Evolutionary conservation across 2,888 invertebrate species (phyloP), one percentile per base, ranked within the genome.

Genomic region (Clivina fossor): DNA sequence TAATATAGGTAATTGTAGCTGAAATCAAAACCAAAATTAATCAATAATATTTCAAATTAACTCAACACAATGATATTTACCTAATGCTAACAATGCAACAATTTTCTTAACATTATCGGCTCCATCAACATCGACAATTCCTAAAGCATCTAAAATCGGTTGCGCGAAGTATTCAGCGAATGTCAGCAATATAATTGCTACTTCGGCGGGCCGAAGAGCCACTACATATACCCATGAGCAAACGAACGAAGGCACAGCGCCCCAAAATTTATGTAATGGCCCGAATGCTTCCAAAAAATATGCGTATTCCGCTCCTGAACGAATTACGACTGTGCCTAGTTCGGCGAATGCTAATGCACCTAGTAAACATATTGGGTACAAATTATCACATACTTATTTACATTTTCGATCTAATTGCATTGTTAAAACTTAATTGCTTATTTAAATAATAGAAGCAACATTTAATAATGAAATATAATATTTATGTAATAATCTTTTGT

Each of bases 301-400:
- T 1, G 86, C 81, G 69, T 90, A 90, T 72, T 90, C 90, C 1
- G 88, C 90, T 2, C 91, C 91, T 1, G 90, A 89, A 66, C 85
- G 78, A 1, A 85, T 85, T 3, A 90, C 82, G 1, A 90, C 84
- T 0, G 88, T 86, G 22, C 90, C 89, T 48, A 91, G 74, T 74
- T 91, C 91, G 26, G 90, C 88, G 67, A 88, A 91, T 1, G 86
- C 84, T 57, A 90, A 70, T 0, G 90, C 90, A 62, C 90, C 88
- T 87, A 65, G 47, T 77, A 77, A 47, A 56, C 44, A 32, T 8
- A 26, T 8, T 8, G 8, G 8, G 8, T 26, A 26, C 7, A 8
- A 8, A 5, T 26, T 26, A 26, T 8, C 9, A 26, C 26, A 8
- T 8, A 8, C 26, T 8, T 26, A 2, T 3, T 40, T 37, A n/a